Evolutionary conservation across 2,888 invertebrate species (phyloP), one percentile per base, ranked within the genome.

Genomic region (Aphrophora alni): DNA sequence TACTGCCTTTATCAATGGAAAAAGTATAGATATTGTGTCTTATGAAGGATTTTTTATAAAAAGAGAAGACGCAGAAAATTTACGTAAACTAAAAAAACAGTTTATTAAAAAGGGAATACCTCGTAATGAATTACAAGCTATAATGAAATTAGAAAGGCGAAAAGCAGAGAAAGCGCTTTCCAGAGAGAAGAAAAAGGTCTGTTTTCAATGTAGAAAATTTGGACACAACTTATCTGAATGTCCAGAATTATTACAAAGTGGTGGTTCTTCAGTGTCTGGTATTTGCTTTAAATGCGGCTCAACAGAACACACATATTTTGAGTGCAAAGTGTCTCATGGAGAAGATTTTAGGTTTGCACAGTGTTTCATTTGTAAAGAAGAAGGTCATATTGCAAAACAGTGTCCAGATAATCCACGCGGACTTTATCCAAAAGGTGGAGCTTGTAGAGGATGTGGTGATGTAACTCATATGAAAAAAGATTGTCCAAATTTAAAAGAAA

Each of bases 241-340:
- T 89, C 96, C 96, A 0, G 92, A 93, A 75, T 86, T 93, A 17
- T 86, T 93, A 17, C 88, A 88, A 24, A 83, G 86, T 78, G 87
- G 89, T 2, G 89, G 90, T 80, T 84, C 85, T 12, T 87, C 89
- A 0, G 90, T 89, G 5, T 91, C 91, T 75, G 95, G 95, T 8
- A 92, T 96, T 74, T 97, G 97, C 86, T 97, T 95, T 86, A 96
- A 96, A 88, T 97, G 97, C 88, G 97, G 97, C 0, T 96, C 96
- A 0, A 95, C 95, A 4, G 97, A 97, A 87, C 97, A 97, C 87
- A 92, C 92, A 14, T 93, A 94, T 85, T 92, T 92, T 86, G 92
- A 93, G 86, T 95, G 95, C 85, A 93, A 92, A 89, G 93, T 93
- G 0, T 91, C 91, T 44, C 91, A 89, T 84, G 90, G 91, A 68